Evolutionary conservation across 2,797 vertebrate species (phyloP).

Genomic region (Aldrovandia affinis): DNA sequence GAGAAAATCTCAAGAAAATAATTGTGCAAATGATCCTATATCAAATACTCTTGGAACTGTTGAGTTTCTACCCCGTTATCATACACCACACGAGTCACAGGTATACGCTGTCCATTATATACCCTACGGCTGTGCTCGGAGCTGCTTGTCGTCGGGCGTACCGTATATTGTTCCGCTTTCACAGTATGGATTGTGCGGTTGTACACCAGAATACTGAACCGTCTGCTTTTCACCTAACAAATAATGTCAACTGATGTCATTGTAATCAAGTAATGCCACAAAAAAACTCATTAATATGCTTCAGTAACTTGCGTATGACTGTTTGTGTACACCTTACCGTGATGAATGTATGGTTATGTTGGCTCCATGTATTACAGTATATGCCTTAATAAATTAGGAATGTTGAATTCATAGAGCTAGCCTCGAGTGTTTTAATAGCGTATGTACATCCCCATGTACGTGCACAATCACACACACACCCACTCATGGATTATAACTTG

Average conservation of each 20-base stretch:
- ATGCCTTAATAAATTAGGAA: conserved; percentile 69
- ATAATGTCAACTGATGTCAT: background rate
- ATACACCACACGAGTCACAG: background rate
- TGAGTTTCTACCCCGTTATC: background rate
- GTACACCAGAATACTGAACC: background rate
- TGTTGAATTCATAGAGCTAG: conserved; percentile 22
- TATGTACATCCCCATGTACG: background rate
- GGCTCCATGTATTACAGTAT: conserved; percentile 50
- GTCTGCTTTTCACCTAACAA: background rate
- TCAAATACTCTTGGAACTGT: background rate
- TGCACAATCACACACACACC: background rate
- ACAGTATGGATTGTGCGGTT: background rate
- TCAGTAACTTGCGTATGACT: background rate
- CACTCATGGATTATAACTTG: background rate
- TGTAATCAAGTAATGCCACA: conserved; percentile 3
- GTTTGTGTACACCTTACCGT: background rate
- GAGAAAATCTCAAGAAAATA: background rate
- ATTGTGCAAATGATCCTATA: background rate
- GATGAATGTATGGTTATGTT: conserved; percentile 40
- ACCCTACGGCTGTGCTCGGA: background rate
- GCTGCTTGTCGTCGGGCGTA: background rate
- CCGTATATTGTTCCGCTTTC: background rate
- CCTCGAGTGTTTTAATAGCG: background rate
- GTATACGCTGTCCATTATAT: background rate
- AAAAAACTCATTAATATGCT: background rate